Evolutionary conservation across 2,888 invertebrate species (phyloP).

Genomic region (Pheosia tremula): DNA sequence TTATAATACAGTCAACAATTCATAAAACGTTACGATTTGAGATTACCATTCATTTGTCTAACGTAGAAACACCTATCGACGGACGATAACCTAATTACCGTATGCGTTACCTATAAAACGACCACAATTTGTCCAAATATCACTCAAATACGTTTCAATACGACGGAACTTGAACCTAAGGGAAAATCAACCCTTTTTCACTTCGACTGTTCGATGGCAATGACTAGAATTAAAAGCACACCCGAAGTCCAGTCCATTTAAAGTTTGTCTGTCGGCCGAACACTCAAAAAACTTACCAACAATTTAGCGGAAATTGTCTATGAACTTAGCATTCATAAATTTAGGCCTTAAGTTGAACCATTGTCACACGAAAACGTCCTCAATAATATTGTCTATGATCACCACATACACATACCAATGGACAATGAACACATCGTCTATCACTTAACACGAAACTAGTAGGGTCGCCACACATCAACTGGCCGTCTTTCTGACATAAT

Average conservation of each 20-base stretch:
- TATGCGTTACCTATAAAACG: slow-evolving; percentile 55
- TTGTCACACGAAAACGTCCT: too few species aligned
- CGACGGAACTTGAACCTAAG: slow-evolving; percentile 62
- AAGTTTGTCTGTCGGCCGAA: too few species aligned
- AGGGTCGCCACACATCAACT: slow-evolving; percentile 92
- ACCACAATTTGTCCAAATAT: slow-evolving; percentile 43
- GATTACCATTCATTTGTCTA: slow-evolving; percentile 81
- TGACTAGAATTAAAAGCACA: neutral
- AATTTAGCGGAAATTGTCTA: too few species aligned
- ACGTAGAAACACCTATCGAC: slow-evolving; percentile 77
- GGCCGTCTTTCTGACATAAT: slow-evolving; percentile 78
- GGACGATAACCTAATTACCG: slow-evolving; percentile 61
- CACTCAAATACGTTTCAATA: slow-evolving; percentile 33
- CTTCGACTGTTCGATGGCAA: neutral
- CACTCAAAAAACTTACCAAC: too few species aligned
- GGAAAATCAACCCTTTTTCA: slow-evolving; percentile 11
- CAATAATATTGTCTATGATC: too few species aligned
- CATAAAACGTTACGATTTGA: slow-evolving; percentile 73
- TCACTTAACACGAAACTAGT: slow-evolving; percentile 65
- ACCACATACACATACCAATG: too few species aligned
- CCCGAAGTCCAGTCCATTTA: too few species aligned
- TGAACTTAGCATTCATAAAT: too few species aligned
- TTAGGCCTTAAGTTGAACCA: too few species aligned
- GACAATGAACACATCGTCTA: slow-evolving; percentile 7
- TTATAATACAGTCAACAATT: slow-evolving; percentile 83